Percentiles rank a stretch among this genome's conserved stretches.
These are phyloP conservation scores for Drosophila phalerata DNA, from an alignment of 2,888 invertebrate genomes.

Conservation along the genomic window DNA sequence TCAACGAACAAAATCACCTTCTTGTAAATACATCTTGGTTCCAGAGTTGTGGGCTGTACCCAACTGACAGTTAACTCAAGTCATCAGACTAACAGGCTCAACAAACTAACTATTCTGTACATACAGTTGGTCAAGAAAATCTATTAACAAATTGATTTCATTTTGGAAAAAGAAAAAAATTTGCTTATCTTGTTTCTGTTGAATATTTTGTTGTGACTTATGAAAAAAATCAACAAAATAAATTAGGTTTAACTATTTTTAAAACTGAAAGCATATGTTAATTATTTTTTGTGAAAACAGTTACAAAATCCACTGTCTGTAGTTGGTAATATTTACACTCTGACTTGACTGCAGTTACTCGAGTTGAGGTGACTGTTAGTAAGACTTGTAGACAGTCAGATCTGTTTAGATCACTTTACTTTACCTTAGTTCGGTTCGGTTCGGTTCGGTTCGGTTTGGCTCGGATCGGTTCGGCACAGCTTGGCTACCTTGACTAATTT, in stretches of 20 bases:
- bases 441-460: constrained; percentile 3
- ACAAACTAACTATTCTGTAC: constrained; percentile 20
- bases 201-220: no score
- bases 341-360: constrained; percentile 30
- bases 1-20: no score
- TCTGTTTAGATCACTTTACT: constrained; percentile 6
- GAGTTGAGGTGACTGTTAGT: neutral
- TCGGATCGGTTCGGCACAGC: constrained; percentile 14
- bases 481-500: constrained; percentile 62
- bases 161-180: neutral
- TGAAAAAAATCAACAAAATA: neutral
- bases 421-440: neutral
- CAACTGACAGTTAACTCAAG: constrained; percentile 20
- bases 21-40: no score
- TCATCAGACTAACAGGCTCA: constrained; percentile 21
- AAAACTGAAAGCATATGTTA: no score
- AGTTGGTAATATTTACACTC: constrained; percentile 38
- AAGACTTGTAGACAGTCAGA: neutral
- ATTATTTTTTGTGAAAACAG: neutral
- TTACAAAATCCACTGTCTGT: neutral
- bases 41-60: constrained; percentile 9
- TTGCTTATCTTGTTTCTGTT: neutral
- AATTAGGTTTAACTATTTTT: neutral
- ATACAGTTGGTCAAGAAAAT: neutral
- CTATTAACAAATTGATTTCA: neutral